These are phyloP conservation scores for Coregonus clupeaformis DNA, from an alignment of 2,113 vertebrate genomes.

Conservation along the genomic window DNA sequence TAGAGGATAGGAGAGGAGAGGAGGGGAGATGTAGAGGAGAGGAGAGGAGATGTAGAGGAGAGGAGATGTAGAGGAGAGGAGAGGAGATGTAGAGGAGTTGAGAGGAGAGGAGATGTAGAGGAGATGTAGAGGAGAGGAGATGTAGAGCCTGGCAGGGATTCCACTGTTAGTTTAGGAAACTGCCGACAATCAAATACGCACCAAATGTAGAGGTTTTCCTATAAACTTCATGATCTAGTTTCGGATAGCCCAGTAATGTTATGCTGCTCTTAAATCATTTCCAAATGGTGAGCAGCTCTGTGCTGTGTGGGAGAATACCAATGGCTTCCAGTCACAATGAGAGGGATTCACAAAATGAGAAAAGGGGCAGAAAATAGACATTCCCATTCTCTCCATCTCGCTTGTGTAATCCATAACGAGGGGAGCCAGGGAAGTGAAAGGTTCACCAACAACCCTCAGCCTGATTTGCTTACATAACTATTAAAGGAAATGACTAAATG, in stretches of 20 bases:
- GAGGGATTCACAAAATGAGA: conserved; percentile 2
- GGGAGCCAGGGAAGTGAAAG: conserved; percentile 12
- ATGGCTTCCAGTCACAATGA: conserved; percentile 8
- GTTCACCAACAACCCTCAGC: conserved; percentile 19
- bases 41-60: no score
- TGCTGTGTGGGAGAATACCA: conserved; percentile 23
- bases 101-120: no score
- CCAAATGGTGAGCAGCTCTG: conserved; percentile 25
- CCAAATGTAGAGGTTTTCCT: conserved; percentile 19
- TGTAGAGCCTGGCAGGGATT: conserved; percentile 20
- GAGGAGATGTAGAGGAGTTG: no score
- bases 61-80: no score
- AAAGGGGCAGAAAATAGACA: not conserved
- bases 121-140: no score
- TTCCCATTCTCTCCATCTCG: conserved; percentile 3
- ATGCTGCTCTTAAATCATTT: conserved; percentile 31
- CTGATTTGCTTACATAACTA: not conserved
- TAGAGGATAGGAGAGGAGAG: no score
- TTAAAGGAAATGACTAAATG: conserved; percentile 5
- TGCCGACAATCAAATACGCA: conserved; percentile 30
- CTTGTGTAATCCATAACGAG: conserved; percentile 1
- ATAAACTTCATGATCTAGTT: conserved; percentile 25
- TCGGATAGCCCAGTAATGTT: conserved; percentile 16
- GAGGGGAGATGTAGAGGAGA: no score
- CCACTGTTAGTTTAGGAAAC: conserved; percentile 30